Evolutionary conservation across 2,888 invertebrate species (phyloP), one percentile per base, ranked within the genome.

Genomic region (Hypena proboscidalis): DNA sequence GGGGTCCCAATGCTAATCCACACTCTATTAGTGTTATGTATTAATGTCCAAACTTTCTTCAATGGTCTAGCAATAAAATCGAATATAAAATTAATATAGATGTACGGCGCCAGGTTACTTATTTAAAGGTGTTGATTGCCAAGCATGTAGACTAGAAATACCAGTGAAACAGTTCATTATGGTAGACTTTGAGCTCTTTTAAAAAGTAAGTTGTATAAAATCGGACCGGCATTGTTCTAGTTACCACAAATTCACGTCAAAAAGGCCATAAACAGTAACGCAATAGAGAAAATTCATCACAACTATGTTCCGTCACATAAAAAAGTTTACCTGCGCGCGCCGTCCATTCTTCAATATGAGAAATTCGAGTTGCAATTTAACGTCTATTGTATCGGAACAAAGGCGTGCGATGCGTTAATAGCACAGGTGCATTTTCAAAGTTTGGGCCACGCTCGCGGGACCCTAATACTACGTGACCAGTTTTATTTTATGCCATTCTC

Each of bases 361-460:
- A 87, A 86, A 83, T 86, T 81, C 66, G 80, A 80, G 79, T 85
- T 87, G 88, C 88, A 90, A 88, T 90, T 88, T 85, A 80, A 78
- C 70, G 74, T 77, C 85, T 83, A 89, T 90, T 90, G 89, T 90
- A 72, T 71, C 68, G 74, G 83, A 87, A 88, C 86, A 89, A 88
- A 89, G 80, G 84, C 75, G 78, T 76, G 71, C 76, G 78, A 83
- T 86, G 85, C 86, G 80, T 85, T 88, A 83, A 88, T 88, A 88
- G 86, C 86, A 86, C 87, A 89, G 88, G 87, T 90, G 90, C 86
- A 87, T 67, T 77, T 75, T 72, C 71, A 74, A 80, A 81, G 73
- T 83, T 86, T 76, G 74, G 74, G 44, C 44, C 41, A 38, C 41
- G 58, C 41, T 36, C 44, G 48, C 56, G 57, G 59, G 47, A 58